Conservation (phyloP, 2,888 invertebrate genomes). For the Auanema sp. region DNA sequence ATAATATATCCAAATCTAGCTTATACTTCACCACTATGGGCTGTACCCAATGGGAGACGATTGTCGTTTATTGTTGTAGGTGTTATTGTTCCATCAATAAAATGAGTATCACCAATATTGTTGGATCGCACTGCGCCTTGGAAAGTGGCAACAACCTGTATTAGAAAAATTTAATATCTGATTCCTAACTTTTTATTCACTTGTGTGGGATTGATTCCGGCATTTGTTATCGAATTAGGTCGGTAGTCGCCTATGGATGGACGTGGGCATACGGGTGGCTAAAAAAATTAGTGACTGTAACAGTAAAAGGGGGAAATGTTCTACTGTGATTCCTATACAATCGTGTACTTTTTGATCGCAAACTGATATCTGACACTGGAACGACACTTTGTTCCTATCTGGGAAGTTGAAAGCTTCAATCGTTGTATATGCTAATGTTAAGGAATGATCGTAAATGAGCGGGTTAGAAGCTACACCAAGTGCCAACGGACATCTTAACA, state of each 20-base stretch:
- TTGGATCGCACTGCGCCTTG: slow-evolving; percentile 11
- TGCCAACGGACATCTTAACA: slow-evolving; percentile 7
- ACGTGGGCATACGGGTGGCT: slow-evolving; percentile 48
- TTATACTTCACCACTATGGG: too few species aligned
- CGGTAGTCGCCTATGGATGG: slow-evolving; percentile 27
- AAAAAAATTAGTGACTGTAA: slow-evolving; percentile 11
- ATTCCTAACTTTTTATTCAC: slow-evolving; percentile 16
- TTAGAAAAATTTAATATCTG: neutral
- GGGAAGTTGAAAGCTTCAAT: slow-evolving; percentile 59
- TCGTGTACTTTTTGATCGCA: slow-evolving; percentile 58
- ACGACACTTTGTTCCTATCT: slow-evolving; percentile 50
- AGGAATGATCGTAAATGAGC: slow-evolving; percentile 46
- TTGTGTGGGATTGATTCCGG: slow-evolving; percentile 22
- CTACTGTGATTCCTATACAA: slow-evolving; percentile 55
- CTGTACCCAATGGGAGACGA: neutral
- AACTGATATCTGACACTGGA: slow-evolving; percentile 58
- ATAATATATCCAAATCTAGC: too few species aligned
- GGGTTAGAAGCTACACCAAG: neutral
- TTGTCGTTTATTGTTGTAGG: slow-evolving; percentile 4
- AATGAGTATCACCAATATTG: slow-evolving; percentile 7
- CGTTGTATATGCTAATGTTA: slow-evolving; percentile 53
- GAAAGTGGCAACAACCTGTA: slow-evolving; percentile 16
- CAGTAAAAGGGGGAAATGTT: neutral
- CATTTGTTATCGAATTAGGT: slow-evolving; percentile 23
- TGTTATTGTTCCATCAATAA: slow-evolving; percentile 3